phyloP scores from a whole-genome alignment of 1,140 invertebrate genomes.

The Meloidogyne chitwoodi region DNA sequence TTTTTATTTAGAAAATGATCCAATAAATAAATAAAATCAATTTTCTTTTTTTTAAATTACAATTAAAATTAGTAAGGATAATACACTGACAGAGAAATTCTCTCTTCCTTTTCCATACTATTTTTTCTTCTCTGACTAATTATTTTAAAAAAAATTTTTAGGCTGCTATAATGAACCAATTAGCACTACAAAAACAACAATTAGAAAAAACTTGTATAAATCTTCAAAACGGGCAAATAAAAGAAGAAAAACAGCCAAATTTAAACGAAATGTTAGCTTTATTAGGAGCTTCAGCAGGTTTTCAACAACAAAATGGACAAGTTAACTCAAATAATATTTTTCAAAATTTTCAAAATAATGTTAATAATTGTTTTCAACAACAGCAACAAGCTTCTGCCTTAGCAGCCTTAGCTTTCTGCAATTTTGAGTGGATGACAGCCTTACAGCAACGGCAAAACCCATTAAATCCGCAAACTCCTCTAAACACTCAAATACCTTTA shows the following conservation, averaged over 20 bases:
- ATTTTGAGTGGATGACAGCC: slow-evolving; percentile 15
- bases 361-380: not conserved
- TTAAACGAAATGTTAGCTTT: slow-evolving; percentile 10
- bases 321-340: not conserved
- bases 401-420: slow-evolving; percentile 4
- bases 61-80: too few relatives aligned
- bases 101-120: too few relatives aligned
- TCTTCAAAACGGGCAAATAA: not conserved
- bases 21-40: too few relatives aligned
- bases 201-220: not conserved
- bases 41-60: too few relatives aligned
- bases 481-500: not conserved
- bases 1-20: too few relatives aligned
- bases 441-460: not conserved
- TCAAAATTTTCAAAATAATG: not conserved
- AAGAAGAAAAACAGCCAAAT: not conserved
- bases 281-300: not conserved
- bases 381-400: slow-evolving; percentile 2
- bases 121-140: not conserved
- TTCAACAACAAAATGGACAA: not conserved
- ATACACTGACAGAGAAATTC: too few relatives aligned
- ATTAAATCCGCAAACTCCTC: not conserved
- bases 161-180: slow-evolving; percentile 8
- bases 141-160: not conserved
- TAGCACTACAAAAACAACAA: not conserved